Evolutionary conservation across 2,888 invertebrate genomes (phyloP), one percentile per base, ranked within the genome.

Genomic region (Aphrophora alni): DNA sequence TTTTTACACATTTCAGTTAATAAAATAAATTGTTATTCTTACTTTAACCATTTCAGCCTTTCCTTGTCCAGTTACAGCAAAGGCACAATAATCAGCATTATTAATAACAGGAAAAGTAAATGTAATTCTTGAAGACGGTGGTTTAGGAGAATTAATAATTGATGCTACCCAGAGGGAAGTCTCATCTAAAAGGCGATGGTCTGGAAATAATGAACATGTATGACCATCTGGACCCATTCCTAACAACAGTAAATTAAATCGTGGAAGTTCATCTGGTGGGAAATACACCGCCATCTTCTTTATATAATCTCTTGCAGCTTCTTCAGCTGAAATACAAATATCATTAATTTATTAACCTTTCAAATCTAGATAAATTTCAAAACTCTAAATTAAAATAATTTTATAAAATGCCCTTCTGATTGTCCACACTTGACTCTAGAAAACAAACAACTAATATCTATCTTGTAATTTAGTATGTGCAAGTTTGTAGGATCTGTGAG

Each of bases 201-300:
- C 93, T 0, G 99, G 99, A 89, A 99, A 99, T 21, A 99, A 89
- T 0, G 99, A 99, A 87, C 98, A 98, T 0, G 98, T 99, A 88
- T 99, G 99, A 0, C 99, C 99, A 87, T 99, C 99, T 0, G 98
- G 98, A 0, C 99, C 99, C 93, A 99, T 95, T 17, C 99, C 99
- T 26, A 99, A 90, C 12, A 99, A 90, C 0, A 99, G 89, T 74
- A 98, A 88, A 88, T 99, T 98, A 87, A 98, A 97, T 82, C 90
- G 87, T 0, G 96, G 96, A 26, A 83, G 74, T 38, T 38, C 75
- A 21, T 87, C 90, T 75, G 87, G 91, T 83, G 89, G 90, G 84
- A 96, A 95, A 79, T 91, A 91, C 12, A 89, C 87, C 76, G 90
- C 89, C 85, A 97, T 89, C 88, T 95, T 92, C 83, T 91, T 89